Evolutionary conservation across 1,140 invertebrate genomes (phyloP), one percentile per base, ranked within the genome.

Genomic region (Drosophila quadrilineata): DNA sequence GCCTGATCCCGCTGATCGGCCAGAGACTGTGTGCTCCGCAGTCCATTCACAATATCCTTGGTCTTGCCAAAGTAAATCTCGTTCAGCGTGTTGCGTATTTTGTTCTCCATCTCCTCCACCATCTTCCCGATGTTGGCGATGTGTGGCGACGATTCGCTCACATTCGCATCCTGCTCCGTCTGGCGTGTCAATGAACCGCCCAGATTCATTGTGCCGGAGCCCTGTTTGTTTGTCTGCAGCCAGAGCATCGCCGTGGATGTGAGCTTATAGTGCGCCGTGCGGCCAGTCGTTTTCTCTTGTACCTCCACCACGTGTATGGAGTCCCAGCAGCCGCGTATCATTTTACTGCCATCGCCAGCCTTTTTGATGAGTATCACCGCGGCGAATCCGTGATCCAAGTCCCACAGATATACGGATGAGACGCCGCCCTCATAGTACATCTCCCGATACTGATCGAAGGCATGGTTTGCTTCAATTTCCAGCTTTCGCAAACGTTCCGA

Each of bases 21-120:
- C 22, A 98, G 90, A 1, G 96, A 94, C 84, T 96, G 94, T 53
- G 97, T 94, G 35, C 96, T 97, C 41, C 98, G 93, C 62, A 99
- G 91, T n/a, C 97, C 97, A 88, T 99, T 99, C 9, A 99, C 97
- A 88, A 99, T 99, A 90, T 99, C 97, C 90, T 97, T 97, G 9
- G 98, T 99, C 92, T 99, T 99, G 75, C 98, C 97, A 92, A 99
- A 99, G 91, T 99, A 99, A 72, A 99, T 99, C 91, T 99, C 97
- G 89, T 99, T 99, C 46, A 99, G 91, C 0, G 98, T 99, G 87
- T 97, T 98, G 70, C 98, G 93, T 85, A 99, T 99, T 93, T 99
- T 99, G 90, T 99, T 99, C 89, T 99, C 99, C 97, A 99, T 99
- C 75, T 99, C 98, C 91, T 99, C 95, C 0, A 97, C 96, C 94